These are phyloP conservation scores for Sinohyriopsis cumingii DNA, from an alignment of 2,888 invertebrate genomes.

Conservation along the genomic window DNA sequence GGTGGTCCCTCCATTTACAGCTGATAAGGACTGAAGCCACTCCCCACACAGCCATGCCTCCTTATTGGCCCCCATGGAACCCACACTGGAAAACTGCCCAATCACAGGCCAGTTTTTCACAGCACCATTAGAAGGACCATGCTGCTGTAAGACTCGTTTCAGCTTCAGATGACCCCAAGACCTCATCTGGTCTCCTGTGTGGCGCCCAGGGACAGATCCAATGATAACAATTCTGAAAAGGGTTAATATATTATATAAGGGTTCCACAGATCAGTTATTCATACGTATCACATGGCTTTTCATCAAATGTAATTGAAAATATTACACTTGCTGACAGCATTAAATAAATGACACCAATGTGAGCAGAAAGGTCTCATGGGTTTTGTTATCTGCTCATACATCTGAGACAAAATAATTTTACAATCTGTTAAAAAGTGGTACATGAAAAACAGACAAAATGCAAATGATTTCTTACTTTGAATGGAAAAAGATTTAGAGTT, in stretches of 20 bases:
- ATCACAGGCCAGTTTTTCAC: constrained; percentile 81
- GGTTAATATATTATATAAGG: neutral
- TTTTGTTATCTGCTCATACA: too few relatives aligned
- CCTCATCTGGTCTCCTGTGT: constrained; percentile 75
- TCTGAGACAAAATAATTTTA: too few relatives aligned
- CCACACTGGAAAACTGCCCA: constrained; percentile 93
- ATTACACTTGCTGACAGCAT: too few relatives aligned
- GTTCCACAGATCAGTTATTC: too few relatives aligned
- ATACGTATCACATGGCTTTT: too few relatives aligned
- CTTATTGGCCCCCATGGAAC: constrained; percentile 81
- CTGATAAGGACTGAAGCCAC: constrained; percentile 77
- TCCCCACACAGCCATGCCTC: constrained; percentile 85
- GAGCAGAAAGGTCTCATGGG: too few relatives aligned
- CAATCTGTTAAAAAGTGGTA: too few relatives aligned
- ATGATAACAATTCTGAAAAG: constrained; percentile 85
- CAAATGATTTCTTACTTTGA: too few relatives aligned
- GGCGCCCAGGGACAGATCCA: constrained; percentile 88
- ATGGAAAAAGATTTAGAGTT: too few relatives aligned
- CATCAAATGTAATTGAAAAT: too few relatives aligned
- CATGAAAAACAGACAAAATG: too few relatives aligned
- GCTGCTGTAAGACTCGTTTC: constrained; percentile 77
- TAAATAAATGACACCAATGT: too few relatives aligned
- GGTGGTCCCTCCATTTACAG: constrained; percentile 33
- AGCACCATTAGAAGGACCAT: constrained; percentile 75
- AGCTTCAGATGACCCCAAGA: constrained; percentile 79